Evolutionary conservation across 2,797 vertebrate species (phyloP), one percentile per base, ranked within the genome.

Genomic region (Monodelphis domestica): DNA sequence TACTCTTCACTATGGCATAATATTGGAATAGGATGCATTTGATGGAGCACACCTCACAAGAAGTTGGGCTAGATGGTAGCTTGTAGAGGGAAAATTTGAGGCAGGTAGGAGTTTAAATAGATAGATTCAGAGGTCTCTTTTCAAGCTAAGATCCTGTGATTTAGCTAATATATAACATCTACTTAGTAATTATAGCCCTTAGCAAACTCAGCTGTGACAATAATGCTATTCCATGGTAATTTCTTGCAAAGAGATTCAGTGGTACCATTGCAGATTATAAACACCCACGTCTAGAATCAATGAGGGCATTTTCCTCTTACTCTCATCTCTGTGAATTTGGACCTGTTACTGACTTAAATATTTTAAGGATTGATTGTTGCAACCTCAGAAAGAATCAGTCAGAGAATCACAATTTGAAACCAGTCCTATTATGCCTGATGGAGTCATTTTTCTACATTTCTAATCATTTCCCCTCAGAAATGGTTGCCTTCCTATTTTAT

Each of bases 401-500:
- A 54, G 52, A 87, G 87, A 94, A 12, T 87, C 89, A 90, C 0
- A 54, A 90, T n/a, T 92, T 87, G 2, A 70, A 45, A 28, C 78
- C 12, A 78, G 87, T 63, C 21, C 11, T 87, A 3, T 91, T 87
- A 53, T 88, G 3, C 63, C 63, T 45, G 17, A 78, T 78, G 21
- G 17, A 78, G 38, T 78, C 6, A 4, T 21, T 90, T 92, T 90
- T 92, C 63, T 17, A 45, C n/a, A 45, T 78, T 70, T 70, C n/a
- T 38, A 38, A 70, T 70, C 4, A 29, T 91, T 96, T 91, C 53
- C n/a, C 54, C 87, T 89, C 93, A 92, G 9, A 96, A 30, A 24
- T 52, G 6, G 17, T 59, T 93, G 28, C 88, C 91, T 92, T 88
- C 53, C 56, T 91, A 91, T 55, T 94, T 95, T 94, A 89, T 7